Percentiles rank a stretch among this genome's conserved stretches.
Conservation (phyloP, 2,888 invertebrate species). For the Dasysyrphus tricinctus region DNA sequence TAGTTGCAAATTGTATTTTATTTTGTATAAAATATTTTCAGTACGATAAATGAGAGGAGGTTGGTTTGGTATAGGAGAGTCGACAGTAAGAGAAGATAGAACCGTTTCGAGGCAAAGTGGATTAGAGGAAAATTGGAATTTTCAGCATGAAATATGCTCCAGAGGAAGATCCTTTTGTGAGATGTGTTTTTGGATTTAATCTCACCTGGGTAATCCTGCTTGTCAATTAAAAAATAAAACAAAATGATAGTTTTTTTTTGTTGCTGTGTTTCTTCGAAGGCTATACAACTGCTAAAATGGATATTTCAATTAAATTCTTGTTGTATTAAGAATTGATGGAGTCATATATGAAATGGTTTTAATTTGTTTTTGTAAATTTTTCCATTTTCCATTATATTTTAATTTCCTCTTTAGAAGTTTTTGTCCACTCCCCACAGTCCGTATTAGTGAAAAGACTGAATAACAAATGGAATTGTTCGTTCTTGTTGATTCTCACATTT, state of each 20-base stretch:
- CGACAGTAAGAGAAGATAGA: slow-evolving; percentile 4
- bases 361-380: background rate
- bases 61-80: background rate
- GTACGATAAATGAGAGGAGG: slow-evolving; percentile 52
- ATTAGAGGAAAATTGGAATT: slow-evolving; percentile 71
- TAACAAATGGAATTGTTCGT: background rate
- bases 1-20: slow-evolving; percentile 77
- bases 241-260: slow-evolving; percentile 44
- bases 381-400: background rate
- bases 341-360: background rate
- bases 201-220: slow-evolving; percentile 62
- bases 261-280: background rate
- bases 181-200: slow-evolving; percentile 57
- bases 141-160: slow-evolving; percentile 66
- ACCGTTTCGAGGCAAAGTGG: slow-evolving; percentile 58
- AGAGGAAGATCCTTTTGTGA: slow-evolving; percentile 33
- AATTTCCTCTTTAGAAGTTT: no score
- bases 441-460: background rate
- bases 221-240: slow-evolving; percentile 36
- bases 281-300: background rate
- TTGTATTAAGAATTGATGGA: background rate
- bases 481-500: background rate
- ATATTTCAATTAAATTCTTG: background rate
- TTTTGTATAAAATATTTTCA: slow-evolving; percentile 75
- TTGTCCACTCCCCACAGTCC: no score